These are phyloP conservation scores for Tarsius wallacei DNA, from an alignment of 2,797 vertebrate genomes.

Conservation along the genomic window DNA sequence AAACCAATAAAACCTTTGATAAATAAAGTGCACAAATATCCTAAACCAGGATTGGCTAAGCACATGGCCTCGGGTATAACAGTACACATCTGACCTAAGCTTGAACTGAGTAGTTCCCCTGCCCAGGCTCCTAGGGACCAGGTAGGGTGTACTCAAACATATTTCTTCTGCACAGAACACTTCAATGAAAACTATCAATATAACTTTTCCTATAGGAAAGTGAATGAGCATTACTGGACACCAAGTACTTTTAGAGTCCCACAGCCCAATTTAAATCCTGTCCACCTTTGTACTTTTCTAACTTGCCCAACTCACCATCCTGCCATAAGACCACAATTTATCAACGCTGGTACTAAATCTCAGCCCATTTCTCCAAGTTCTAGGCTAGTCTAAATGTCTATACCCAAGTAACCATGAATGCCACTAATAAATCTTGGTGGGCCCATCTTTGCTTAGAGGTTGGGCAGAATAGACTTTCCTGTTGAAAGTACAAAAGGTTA, in stretches of 20 bases:
- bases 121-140: too few species aligned
- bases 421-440: background rate
- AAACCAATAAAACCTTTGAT: too few species aligned
- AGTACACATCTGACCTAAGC: background rate
- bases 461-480: background rate
- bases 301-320: background rate
- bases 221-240: background rate
- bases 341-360: background rate
- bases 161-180: too few species aligned
- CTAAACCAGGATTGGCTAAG: background rate
- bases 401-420: background rate
- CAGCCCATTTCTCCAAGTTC: background rate
- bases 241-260: fast-evolving
- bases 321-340: background rate
- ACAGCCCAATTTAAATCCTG: background rate
- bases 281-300: background rate
- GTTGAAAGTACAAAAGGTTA: background rate
- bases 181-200: too few species aligned
- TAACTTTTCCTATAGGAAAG: too few species aligned
- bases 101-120: too few species aligned
- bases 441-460: background rate
- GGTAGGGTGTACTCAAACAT: too few species aligned
- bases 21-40: background rate
- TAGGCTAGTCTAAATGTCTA: background rate
- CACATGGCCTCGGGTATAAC: background rate